Percentiles rank a stretch among this genome's conserved stretches.
These are phyloP conservation scores for Melangyna quadrimaculata DNA, from an alignment of 2,888 invertebrate species.

Conservation along the genomic window DNA sequence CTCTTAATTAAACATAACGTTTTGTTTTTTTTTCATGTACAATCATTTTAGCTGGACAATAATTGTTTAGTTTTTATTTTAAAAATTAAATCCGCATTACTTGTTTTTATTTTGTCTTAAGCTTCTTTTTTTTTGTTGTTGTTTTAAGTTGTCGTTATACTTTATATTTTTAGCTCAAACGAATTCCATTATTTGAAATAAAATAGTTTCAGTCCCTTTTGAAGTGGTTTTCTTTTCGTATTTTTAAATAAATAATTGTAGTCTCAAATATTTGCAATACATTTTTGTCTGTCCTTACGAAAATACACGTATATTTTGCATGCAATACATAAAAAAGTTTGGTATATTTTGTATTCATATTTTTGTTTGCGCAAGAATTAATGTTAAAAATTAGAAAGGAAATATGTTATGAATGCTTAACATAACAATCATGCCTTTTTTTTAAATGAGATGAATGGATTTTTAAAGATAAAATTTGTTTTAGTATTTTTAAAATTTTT, in stretches of 20 bases:
- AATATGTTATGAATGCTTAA: slow-evolving; percentile 36
- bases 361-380: slow-evolving; percentile 38
- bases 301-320: slow-evolving; percentile 45
- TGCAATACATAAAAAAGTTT: slow-evolving; percentile 29
- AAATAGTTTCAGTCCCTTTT: slow-evolving; percentile 57
- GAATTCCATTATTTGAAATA: slow-evolving; percentile 56
- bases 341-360: slow-evolving; percentile 29
- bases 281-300: slow-evolving; percentile 39
- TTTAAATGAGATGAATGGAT: slow-evolving; percentile 65
- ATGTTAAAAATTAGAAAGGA: slow-evolving; percentile 25
- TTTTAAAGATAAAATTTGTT: slow-evolving; percentile 17
- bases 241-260: slow-evolving; percentile 19
- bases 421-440: slow-evolving; percentile 28
- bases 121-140: slow-evolving; percentile 41
- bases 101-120: slow-evolving; percentile 39
- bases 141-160: slow-evolving; percentile 30
- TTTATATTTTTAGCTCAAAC: slow-evolving; percentile 39
- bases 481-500: background rate
- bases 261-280: slow-evolving; percentile 29
- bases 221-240: slow-evolving; percentile 36
- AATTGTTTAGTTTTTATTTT: slow-evolving; percentile 54
- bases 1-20: slow-evolving; percentile 68
- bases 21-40: slow-evolving; percentile 51
- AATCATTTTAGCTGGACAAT: slow-evolving; percentile 73
- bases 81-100: slow-evolving; percentile 41